A percentile compares a stretch with the other conserved stretches of the same genome.
These are phyloP conservation scores for Lathamus discolor DNA, from an alignment of 2,113 vertebrate species.

Conservation along the genomic window DNA sequence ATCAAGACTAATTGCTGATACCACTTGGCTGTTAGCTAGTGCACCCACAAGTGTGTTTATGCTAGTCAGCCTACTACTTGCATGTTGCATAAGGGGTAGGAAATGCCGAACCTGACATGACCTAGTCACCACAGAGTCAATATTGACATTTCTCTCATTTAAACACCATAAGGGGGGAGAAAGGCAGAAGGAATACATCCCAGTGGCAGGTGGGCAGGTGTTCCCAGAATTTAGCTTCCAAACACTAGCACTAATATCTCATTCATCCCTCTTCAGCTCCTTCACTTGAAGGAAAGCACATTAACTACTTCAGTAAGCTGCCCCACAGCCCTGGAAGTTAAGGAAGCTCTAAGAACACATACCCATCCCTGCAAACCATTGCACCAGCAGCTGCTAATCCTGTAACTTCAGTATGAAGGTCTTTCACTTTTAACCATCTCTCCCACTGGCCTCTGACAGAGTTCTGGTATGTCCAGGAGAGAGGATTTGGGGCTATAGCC, in stretches of 20 bases:
- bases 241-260: neutral
- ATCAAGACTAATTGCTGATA: neutral
- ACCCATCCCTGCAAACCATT: neutral
- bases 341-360: neutral
- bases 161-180: neutral
- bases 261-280: neutral
- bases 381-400: neutral
- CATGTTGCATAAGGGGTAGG: neutral
- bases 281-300: neutral
- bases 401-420: neutral
- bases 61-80: neutral
- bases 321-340: neutral
- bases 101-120: neutral
- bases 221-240: neutral
- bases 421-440: neutral
- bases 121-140: neutral
- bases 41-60: neutral
- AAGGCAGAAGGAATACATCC: neutral
- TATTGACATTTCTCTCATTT: neutral
- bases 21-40: neutral
- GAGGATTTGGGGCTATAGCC: neutral
- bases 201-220: neutral
- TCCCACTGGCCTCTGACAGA: neutral
- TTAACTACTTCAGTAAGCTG: neutral
- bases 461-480: neutral